These are phyloP conservation scores for Galeopterus variegatus DNA, from an alignment of 2,113 vertebrate genomes.

Conservation along the genomic window DNA sequence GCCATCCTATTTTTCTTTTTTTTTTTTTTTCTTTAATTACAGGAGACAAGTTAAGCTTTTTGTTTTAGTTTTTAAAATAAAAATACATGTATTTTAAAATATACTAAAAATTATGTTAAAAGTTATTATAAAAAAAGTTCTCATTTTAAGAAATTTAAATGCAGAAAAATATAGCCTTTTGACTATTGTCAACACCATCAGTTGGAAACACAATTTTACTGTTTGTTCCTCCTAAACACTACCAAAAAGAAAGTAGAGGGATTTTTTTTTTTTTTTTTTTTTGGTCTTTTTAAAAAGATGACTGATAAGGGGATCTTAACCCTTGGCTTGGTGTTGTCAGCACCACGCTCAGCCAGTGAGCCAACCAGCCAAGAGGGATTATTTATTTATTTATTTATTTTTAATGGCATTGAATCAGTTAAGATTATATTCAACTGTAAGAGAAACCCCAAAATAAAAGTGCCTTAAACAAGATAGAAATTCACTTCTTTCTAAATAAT, in stretches of 20 bases:
- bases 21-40: no score
- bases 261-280: neutral
- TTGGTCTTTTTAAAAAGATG: no score
- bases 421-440: neutral
- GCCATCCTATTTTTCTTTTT: neutral
- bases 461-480: neutral
- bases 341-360: no score
- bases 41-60: no score
- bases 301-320: no score
- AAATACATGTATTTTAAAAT: neutral
- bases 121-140: neutral
- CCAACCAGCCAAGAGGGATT: no score
- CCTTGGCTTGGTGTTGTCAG: no score
- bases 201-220: neutral
- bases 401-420: neutral
- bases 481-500: neutral
- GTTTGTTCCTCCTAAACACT: neutral
- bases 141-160: constrained; percentile 45
- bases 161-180: neutral
- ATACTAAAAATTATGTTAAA: no score
- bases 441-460: neutral
- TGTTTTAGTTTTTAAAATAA: neutral
- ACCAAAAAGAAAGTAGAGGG: neutral
- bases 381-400: neutral
- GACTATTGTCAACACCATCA: neutral